Percentiles rank a stretch among this genome's conserved stretches.
Evolutionary conservation across 2,113 vertebrate species (phyloP).

Genomic region (Clarias macrocephalus): DNA sequence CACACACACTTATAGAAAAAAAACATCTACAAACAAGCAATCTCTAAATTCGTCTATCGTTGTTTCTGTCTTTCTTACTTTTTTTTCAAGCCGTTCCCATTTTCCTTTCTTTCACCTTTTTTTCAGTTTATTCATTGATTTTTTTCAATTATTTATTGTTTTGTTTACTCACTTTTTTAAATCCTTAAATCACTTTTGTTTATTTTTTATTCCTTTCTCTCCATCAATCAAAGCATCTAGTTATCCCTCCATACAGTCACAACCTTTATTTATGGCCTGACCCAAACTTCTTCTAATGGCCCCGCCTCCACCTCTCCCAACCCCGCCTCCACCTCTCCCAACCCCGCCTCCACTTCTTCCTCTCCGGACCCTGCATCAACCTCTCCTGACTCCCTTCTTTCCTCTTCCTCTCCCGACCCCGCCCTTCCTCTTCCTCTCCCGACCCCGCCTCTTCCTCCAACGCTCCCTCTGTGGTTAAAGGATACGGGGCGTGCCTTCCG

Average conservation of each 20-base stretch:
- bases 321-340: neutral
- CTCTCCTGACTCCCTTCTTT: no score
- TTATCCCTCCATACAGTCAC: neutral
- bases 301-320: neutral
- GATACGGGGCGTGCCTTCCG: slow-evolving; percentile 57
- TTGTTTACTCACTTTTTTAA: no score
- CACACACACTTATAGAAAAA: neutral
- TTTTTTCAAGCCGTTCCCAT: neutral
- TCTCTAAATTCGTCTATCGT: neutral
- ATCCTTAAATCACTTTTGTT: neutral
- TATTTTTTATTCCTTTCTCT: neutral
- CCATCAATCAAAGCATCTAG: neutral
- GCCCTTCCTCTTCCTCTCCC: neutral
- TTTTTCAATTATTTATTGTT: neutral
- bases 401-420: neutral
- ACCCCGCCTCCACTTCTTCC: neutral
- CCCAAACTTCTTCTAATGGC: neutral
- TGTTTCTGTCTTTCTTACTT: no score
- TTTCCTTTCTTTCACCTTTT: neutral
- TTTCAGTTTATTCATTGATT: neutral
- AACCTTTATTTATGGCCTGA: neutral
- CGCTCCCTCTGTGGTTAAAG: neutral
- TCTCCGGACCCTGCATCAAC: neutral
- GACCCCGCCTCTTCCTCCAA: neutral
- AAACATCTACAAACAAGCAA: neutral